phyloP scores from a whole-genome alignment of 2,888 invertebrate species.

The Drosophila melanosoma region DNA sequence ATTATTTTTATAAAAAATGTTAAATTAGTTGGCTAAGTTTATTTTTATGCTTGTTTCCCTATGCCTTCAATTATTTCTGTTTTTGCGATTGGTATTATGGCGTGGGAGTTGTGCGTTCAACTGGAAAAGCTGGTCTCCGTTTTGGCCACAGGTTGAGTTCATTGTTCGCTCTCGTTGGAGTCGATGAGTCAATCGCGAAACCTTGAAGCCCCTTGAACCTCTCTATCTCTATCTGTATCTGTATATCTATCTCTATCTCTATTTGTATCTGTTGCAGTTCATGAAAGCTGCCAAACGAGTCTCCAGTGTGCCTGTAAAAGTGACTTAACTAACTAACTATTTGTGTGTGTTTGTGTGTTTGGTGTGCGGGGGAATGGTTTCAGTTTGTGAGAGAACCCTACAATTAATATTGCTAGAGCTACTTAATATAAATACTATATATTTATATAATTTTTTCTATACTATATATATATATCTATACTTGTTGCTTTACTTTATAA shows the following conservation, averaged over 20 bases:
- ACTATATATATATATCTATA: not conserved
- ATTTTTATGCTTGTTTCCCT: not conserved
- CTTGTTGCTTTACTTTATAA: too few species aligned
- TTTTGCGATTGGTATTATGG: not conserved
- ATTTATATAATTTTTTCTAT: not conserved
- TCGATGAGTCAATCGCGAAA: conserved; percentile 18
- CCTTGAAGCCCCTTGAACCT: conserved; percentile 1
- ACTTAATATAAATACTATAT: not conserved
- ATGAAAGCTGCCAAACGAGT: conserved; percentile 21
- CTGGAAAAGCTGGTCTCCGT: conserved; percentile 16
- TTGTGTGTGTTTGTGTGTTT: not conserved
- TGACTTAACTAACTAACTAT: not conserved
- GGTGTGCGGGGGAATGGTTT: not conserved
- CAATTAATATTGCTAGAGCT: not conserved
- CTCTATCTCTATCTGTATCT: not conserved
- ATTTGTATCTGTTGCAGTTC: not conserved
- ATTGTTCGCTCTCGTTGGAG: not conserved
- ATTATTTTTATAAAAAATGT: not conserved
- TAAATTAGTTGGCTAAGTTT: not conserved
- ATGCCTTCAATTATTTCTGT: not conserved
- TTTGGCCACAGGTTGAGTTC: conserved; percentile 14
- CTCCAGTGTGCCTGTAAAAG: not conserved
- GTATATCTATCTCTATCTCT: not conserved
- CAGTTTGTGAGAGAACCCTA: not conserved
- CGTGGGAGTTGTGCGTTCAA: conserved; percentile 11